Conservation (phyloP, 2,797 vertebrate genomes). For the Danio choprae region DNA sequence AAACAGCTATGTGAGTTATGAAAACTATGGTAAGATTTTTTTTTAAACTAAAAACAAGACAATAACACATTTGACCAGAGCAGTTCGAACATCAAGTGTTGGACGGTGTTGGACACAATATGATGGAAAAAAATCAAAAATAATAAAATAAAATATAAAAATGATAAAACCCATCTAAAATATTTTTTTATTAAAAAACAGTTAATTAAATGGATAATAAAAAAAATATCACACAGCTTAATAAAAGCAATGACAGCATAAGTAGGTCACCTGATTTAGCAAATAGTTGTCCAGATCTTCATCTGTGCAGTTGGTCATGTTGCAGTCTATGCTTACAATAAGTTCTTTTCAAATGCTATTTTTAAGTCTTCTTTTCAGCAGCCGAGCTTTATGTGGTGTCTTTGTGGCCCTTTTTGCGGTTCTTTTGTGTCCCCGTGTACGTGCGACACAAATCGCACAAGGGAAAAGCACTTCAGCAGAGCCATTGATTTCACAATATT, state of each 20-base stretch:
- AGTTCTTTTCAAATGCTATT: neutral
- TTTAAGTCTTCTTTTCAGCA: slow-evolving; percentile 11
- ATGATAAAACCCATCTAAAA: too few species aligned
- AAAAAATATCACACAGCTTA: too few species aligned
- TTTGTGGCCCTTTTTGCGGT: slow-evolving; percentile 14
- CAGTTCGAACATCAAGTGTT: too few species aligned
- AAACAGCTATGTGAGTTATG: too few species aligned
- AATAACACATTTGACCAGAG: too few species aligned
- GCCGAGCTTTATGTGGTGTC: slow-evolving; percentile 6
- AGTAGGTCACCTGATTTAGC: slow-evolving; percentile 77
- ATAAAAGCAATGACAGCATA: neutral
- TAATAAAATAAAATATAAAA: neutral
- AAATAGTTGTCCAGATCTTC: slow-evolving; percentile 77
- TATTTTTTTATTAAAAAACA: too few species aligned
- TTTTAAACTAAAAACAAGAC: too few species aligned
- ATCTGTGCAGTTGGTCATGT: slow-evolving; percentile 78
- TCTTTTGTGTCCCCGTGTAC: slow-evolving; percentile 40
- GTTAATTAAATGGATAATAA: too few species aligned
- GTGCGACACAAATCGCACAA: slow-evolving; percentile 46
- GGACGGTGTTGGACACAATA: too few species aligned
- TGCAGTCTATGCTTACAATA: slow-evolving; percentile 15
- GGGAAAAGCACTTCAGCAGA: slow-evolving; percentile 57
- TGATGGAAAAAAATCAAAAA: too few species aligned
- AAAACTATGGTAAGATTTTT: too few species aligned
- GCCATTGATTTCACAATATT: slow-evolving; percentile 61